Percentiles rank a stretch among this genome's conserved stretches.
Evolutionary conservation across 1,140 invertebrate species (phyloP).

Genomic region (Macrobrachium nipponense): DNA sequence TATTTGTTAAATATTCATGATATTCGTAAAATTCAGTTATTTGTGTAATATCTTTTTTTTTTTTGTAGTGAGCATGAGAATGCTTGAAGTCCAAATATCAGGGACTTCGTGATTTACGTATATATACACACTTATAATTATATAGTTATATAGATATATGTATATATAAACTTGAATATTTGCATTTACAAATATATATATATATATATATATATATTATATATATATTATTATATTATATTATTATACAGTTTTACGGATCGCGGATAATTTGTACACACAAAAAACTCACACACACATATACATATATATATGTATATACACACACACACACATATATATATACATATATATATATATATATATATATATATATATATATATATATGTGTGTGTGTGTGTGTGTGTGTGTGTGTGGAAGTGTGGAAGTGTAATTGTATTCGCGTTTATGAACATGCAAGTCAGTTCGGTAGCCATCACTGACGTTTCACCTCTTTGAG

Average conservation of each 20-base stretch:
- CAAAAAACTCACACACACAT: not conserved
- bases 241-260: too few species aligned
- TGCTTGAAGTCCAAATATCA: too few species aligned
- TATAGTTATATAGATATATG: conserved; percentile 15
- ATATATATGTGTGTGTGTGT: conserved; percentile 1
- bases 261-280: too few species aligned
- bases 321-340: not conserved
- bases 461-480: not conserved
- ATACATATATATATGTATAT: conserved; percentile 13
- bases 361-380: conserved; percentile 19
- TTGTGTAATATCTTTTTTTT: too few species aligned
- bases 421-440: not conserved
- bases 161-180: not conserved
- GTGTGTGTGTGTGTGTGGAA: conserved; percentile 3
- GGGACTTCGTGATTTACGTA: not conserved
- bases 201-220: not conserved
- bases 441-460: not conserved
- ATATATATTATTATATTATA: conserved; percentile 13
- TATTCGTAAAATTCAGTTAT: too few species aligned
- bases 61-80: too few species aligned
- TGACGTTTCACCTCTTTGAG: not conserved
- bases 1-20: too few species aligned
- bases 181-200: conserved; percentile 4
- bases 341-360: conserved; percentile 36
- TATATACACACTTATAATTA: not conserved